Evolutionary conservation across 2,113 vertebrate genomes (phyloP), one percentile per base, ranked within the genome.

Genomic region (Arizona elegans): DNA sequence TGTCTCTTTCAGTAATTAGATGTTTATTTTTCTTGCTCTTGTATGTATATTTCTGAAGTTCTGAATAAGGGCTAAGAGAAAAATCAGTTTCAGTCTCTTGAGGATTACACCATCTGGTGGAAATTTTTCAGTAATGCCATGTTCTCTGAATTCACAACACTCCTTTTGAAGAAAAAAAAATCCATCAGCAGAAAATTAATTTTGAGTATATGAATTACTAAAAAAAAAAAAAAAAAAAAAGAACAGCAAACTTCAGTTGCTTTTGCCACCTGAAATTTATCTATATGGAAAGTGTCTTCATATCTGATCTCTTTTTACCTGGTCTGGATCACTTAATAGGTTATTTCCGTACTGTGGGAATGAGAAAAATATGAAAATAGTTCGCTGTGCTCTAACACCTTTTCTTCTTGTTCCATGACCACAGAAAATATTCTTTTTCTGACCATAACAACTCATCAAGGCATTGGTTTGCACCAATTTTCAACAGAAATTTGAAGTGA

Each of bases 91-190:
- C 87, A 86, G 17, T 52, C 24, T 86, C 70, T 90, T 59, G 88
- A 93, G 17, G 26, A 86, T 59, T 90, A 15, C 88, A 90, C 88
- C 65, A 90, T 23, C 88, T 93, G 65, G 70, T 85, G 88, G 70
- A 89, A 52, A 17, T 85, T 86, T 26, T 86, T 90, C 26, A 86
- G 26, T 33, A 89, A 89, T 89, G 3, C 7, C 21, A 52, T 55
- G 33, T 81, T 85, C 13, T 21, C n/a, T 33, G 4, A 19, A 33
- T 26, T 21, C 85, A 59, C 59, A 85, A 58, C 33, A 85, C n/a
- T 26, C 8, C 21, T 19, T 55, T 86, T 92, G 70, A 92, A 10
- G 9, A 33, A 70, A 62, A 23, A 33, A 62, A 62, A 59, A 2
- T 59, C 10, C 59, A 90, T n/a, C 1, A 23, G 8, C 17, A 75